These are phyloP conservation scores for Cuniculus paca DNA, from an alignment of 2,797 vertebrate genomes.

Conservation along the genomic window DNA sequence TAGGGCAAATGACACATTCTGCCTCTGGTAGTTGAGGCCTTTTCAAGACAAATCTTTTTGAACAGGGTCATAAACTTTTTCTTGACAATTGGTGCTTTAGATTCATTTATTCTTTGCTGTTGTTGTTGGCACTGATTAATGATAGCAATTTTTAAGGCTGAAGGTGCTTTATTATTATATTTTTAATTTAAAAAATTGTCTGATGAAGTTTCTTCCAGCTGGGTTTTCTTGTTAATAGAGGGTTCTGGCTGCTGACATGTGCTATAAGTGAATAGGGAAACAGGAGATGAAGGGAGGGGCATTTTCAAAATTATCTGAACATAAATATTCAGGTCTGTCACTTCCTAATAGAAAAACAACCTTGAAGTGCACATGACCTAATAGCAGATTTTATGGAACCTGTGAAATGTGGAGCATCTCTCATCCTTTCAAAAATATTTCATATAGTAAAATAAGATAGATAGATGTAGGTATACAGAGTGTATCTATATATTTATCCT, in stretches of 20 bases:
- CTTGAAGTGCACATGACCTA: not conserved
- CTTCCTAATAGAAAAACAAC: slow-evolving; percentile 52
- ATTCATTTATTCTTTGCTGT: slow-evolving; percentile 83
- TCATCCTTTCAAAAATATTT: not conserved
- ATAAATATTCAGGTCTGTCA: slow-evolving; percentile 44
- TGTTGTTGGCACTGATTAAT: slow-evolving; percentile 85
- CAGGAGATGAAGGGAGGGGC: not conserved
- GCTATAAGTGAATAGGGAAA: not conserved
- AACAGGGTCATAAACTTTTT: slow-evolving; percentile 71
- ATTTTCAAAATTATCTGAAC: slow-evolving; percentile 41
- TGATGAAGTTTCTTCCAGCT: slow-evolving; percentile 81
- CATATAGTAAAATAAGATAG: not conserved
- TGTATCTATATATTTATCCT: not conserved
- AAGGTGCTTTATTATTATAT: slow-evolving; percentile 82
- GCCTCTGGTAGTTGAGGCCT: not conserved
- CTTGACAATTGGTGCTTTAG: slow-evolving; percentile 63
- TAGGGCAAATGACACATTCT: slow-evolving; percentile 45
- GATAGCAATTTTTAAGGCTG: slow-evolving; percentile 82
- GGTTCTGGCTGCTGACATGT: slow-evolving; percentile 52
- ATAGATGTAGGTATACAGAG: too few relatives aligned
- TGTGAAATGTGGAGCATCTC: not conserved
- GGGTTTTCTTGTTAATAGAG: slow-evolving; percentile 75
- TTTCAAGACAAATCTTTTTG: slow-evolving; percentile 68
- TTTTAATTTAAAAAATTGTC: slow-evolving; percentile 84
- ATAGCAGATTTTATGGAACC: not conserved